These are phyloP conservation scores for Drosophila macrospina DNA, from an alignment of 2,888 invertebrate genomes.

Conservation along the genomic window DNA sequence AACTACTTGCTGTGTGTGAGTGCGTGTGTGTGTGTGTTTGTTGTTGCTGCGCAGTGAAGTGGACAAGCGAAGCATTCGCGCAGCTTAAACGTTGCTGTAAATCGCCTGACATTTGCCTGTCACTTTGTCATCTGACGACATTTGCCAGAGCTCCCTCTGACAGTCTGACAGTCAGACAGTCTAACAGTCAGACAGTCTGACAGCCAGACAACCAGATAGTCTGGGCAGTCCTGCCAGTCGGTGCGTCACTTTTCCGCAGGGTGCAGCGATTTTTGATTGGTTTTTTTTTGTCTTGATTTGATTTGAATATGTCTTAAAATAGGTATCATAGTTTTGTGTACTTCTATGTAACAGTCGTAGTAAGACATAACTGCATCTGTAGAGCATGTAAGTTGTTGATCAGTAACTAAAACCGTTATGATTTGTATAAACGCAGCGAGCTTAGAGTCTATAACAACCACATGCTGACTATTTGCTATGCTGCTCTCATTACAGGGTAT, in stretches of 20 bases:
- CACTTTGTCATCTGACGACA: constrained; percentile 60
- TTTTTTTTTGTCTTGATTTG: background rate
- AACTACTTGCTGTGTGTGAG: constrained; percentile 3
- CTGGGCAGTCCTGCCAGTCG: background rate
- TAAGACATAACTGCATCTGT: too few relatives aligned
- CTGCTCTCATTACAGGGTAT: too few relatives aligned
- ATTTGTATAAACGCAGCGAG: too few relatives aligned
- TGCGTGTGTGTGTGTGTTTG: constrained; percentile 35
- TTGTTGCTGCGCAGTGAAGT: constrained; percentile 72
- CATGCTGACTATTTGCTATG: too few relatives aligned
- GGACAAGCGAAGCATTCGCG: constrained; percentile 63
- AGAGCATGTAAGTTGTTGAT: too few relatives aligned
- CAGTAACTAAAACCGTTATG: too few relatives aligned
- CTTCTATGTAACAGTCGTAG: background rate
- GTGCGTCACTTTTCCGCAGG: background rate
- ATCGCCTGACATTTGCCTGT: constrained; percentile 77
- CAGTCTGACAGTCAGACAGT: constrained; percentile 15
- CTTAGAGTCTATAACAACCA: too few relatives aligned
- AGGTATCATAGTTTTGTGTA: background rate
- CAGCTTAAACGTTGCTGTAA: constrained; percentile 71
- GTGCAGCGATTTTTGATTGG: constrained; percentile 13
- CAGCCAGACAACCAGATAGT: background rate
- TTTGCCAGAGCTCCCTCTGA: background rate
- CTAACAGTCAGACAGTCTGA: background rate
- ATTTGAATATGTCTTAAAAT: background rate